Evolutionary conservation across 2,797 vertebrate genomes (phyloP), one percentile per base, ranked within the genome.

Genomic region (Gobio occitaniae): DNA sequence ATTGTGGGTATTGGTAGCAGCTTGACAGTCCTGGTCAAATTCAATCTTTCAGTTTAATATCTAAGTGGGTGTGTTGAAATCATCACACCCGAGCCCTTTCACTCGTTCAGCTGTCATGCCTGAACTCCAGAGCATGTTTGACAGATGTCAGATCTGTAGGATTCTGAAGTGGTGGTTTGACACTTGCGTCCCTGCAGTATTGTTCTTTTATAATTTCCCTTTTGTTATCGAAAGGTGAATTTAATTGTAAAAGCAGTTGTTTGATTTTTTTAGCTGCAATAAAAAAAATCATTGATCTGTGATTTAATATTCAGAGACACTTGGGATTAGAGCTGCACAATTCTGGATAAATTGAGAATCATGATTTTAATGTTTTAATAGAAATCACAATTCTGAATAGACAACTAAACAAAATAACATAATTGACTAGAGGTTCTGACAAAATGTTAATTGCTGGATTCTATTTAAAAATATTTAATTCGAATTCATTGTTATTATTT

Each of bases 61-160:
- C 11, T 48, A 6, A 48, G 15, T 74, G 25, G 25, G 17, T 71
- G 68, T 48, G 44, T 79, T 29, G 16, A 65, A 66, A 79, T 50
- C 1, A 1, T 32, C 29, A 36, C 21, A 25, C 52, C 38, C n/a
- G 63, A 78, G 41, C 44, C 21, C 47, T 38, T 76, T 25, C 47
- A 66, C 16, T 77, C 17, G 25, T 41, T 66, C 9, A 65, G 47
- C 32, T 54, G 32, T 44, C 61, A 82, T 17, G 17, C 13, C 44
- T 83, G 21, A 66, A 29, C 47, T 83, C 47, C 32, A 76, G 44
- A 54, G 48, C 9, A 41, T 6, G 15, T 83, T 41, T 68, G 82
- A 84, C 48, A 83, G 61, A 66, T 76, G 81, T 83, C 47, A 76
- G 5, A 65, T 75, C 6, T 41, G 44, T 52, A 9, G 38, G 52